Evolutionary conservation across 2,113 vertebrate species (phyloP).

Genomic region (Heterocephalus glaber): DNA sequence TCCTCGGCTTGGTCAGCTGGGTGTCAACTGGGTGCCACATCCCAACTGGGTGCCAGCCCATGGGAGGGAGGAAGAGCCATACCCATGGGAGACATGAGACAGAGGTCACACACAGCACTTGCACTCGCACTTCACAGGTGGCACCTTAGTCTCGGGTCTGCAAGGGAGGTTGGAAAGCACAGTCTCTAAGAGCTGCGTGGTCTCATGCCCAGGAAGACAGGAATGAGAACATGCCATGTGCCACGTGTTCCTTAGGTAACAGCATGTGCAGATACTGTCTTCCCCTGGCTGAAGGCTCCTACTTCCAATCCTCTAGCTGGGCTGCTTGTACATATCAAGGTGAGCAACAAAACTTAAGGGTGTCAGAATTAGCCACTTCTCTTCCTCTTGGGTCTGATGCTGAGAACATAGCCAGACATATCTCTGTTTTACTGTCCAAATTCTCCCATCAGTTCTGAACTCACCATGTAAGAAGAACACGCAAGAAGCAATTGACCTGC

Average conservation of each 20-base stretch:
- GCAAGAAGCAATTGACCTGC: not conserved
- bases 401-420: not conserved
- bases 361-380: no score
- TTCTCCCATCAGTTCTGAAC: not conserved
- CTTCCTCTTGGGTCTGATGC: not conserved
- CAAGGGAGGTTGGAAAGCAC: not conserved
- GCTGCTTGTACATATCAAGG: not conserved
- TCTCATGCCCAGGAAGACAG: not conserved
- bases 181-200: not conserved
- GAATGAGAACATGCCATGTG: no score
- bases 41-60: not conserved
- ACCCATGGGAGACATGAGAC: not conserved
- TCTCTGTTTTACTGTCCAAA: not conserved
- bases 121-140: not conserved
- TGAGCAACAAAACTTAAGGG: rapidly evolving
- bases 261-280: not conserved
- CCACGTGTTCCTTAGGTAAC: not conserved
- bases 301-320: rapidly evolving
- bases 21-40: not conserved
- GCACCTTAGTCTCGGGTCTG: not conserved
- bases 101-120: not conserved
- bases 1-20: not conserved
- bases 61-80: not conserved
- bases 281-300: not conserved
- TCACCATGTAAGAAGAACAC: not conserved